Conservation (phyloP, 2,797 vertebrate species). For the Cryptoprocta ferox region DNA sequence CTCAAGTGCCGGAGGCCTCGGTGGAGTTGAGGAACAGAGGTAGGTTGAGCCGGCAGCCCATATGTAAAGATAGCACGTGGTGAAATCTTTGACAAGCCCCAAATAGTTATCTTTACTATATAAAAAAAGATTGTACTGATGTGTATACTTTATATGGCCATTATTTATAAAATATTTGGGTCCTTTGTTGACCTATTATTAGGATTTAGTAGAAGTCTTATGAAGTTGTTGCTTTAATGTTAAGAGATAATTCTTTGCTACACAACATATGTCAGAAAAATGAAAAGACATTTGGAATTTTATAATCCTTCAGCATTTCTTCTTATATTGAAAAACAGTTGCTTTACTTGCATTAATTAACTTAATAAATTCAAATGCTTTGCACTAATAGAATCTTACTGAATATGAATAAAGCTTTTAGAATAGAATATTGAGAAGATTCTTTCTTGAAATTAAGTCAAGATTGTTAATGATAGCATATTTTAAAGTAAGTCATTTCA, state of each 20-base stretch:
- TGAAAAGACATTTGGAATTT: not conserved
- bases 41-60: constrained; percentile 53
- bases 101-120: not conserved
- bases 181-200: not conserved
- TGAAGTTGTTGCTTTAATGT: constrained; percentile 1
- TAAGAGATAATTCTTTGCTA: constrained; percentile 24
- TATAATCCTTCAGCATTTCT: not conserved
- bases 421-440: not conserved
- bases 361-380: not conserved
- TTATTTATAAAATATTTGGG: constrained; percentile 18
- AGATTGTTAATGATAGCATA: not conserved
- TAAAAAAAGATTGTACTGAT: not conserved
- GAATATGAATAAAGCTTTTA: constrained; percentile 32
- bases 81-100: not conserved
- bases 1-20: not conserved
- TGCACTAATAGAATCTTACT: not conserved
- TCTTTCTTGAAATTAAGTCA: not conserved
- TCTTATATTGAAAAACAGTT: constrained; percentile 19
- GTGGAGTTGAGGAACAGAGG: constrained; percentile 60
- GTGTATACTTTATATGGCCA: not conserved
- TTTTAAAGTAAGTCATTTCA: constrained; percentile 46
- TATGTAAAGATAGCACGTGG: not conserved
- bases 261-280: not conserved
- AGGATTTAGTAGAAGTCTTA: constrained; percentile 43
- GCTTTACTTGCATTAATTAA: constrained; percentile 44